phyloP scores from a whole-genome alignment of 2,888 invertebrate genomes.

The Troilus luridus region DNA sequence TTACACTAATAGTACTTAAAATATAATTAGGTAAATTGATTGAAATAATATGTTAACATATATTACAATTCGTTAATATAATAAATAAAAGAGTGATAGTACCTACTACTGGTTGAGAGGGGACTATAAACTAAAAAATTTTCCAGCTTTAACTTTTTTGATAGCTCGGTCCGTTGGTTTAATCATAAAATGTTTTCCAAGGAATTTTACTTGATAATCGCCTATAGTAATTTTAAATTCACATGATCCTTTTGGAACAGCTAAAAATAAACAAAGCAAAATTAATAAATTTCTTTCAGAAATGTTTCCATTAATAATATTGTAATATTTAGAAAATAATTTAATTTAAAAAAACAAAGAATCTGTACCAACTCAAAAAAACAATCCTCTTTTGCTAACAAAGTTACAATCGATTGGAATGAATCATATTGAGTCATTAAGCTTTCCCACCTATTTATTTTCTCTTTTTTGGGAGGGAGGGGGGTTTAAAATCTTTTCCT shows the following conservation, averaged over 20 bases:
- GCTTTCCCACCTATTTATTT: no score
- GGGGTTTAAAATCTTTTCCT: no score
- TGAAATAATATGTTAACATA: background rate
- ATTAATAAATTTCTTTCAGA: slow-evolving; percentile 33
- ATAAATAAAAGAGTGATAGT: background rate
- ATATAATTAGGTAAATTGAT: background rate
- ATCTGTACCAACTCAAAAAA: no score
- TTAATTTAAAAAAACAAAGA: no score
- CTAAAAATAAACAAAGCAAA: slow-evolving; percentile 70
- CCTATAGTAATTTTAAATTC: slow-evolving; percentile 81
- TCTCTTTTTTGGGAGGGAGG: no score
- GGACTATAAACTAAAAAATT: slow-evolving; percentile 74
- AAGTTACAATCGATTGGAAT: no score
- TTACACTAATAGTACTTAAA: background rate
- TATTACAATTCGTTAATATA: background rate
- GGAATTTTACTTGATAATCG: slow-evolving; percentile 77
- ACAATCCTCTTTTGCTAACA: no score
- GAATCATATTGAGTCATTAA: no score
- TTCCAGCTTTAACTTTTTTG: slow-evolving; percentile 82
- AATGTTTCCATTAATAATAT: no score
- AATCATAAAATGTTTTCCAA: slow-evolving; percentile 86
- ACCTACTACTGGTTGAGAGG: background rate
- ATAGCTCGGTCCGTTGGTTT: slow-evolving; percentile 85
- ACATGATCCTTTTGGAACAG: slow-evolving; percentile 84
- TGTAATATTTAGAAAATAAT: no score